phyloP scores from a whole-genome alignment of 2,888 invertebrate genomes.

The Habrosyne pyritoides region DNA sequence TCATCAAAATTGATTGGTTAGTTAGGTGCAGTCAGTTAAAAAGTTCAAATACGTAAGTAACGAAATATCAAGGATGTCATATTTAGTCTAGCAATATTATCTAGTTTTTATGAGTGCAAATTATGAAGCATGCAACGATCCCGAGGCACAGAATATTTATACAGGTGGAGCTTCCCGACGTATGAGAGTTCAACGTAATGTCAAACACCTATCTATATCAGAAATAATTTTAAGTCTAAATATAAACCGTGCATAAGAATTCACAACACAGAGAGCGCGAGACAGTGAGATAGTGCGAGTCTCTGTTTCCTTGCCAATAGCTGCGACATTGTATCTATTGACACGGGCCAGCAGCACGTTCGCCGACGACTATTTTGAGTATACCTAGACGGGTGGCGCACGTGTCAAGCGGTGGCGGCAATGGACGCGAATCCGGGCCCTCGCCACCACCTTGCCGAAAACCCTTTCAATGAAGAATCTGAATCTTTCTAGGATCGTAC shows the following conservation, averaged over 20 bases:
- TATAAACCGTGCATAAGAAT: constrained; percentile 82
- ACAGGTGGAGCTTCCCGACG: constrained; percentile 81
- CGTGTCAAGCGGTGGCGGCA: constrained; percentile 46
- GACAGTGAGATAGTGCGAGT: constrained; percentile 82
- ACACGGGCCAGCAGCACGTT: constrained; percentile 70
- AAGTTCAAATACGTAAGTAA: no score
- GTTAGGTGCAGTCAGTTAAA: not conserved
- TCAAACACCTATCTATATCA: constrained; percentile 83
- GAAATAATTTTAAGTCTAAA: constrained; percentile 82
- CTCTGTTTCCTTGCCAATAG: constrained; percentile 81
- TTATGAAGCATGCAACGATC: constrained; percentile 30
- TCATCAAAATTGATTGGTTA: no score
- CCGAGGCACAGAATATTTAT: constrained; percentile 62
- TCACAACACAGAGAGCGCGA: constrained; percentile 82
- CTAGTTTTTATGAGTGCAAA: constrained; percentile 10
- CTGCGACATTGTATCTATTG: constrained; percentile 81
- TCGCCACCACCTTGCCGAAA: constrained; percentile 36
- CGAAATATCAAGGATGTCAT: no score
- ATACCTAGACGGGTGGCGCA: constrained; percentile 53
- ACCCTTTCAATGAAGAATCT: constrained; percentile 56
- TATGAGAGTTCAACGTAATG: constrained; percentile 84
- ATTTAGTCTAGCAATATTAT: not conserved
- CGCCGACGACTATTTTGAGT: constrained; percentile 70
- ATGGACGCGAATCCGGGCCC: constrained; percentile 26
- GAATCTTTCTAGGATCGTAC: constrained; percentile 45